Evolutionary conservation across 2,113 vertebrate genomes (phyloP), one percentile per base, ranked within the genome.

Genomic region (Microcebus lehilahytsara): DNA sequence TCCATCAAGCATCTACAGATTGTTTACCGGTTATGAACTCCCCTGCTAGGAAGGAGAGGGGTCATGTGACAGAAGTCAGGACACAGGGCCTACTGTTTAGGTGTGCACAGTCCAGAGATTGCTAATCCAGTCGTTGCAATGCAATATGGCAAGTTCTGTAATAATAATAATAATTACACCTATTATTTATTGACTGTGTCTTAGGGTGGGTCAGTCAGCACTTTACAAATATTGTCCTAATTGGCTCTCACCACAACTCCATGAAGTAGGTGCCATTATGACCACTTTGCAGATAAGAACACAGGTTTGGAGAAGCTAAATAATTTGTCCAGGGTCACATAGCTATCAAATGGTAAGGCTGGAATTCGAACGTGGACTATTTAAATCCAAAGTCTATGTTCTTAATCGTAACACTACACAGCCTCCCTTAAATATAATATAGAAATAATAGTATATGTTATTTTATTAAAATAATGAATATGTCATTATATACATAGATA

Each of bases 191-290:
- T 83, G 85, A 46, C 56, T 77, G 32, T 62, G 64, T 78, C 74
- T 69, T 62, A 27, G 80, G 79, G 1, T 62, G 49, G 95, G 85
- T 81, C 91, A 90, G 81, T 81, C 91, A 90, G 19, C 30, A 62
- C 37, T 85, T 94, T 93, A 62, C 89, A 91, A 92, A 89, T 74
- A 96, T 51, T 88, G 60, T 74, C 91, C 75, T 87, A 67, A 46
- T 95, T 96, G 51, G 74, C 62, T 78, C n/a, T 94, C 22, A 78
- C 3, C 51, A 90, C 23, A 93, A 42, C 19, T 66, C 42, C 37
- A 25, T 95, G 80, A 92, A 87, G 81, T 75, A 86, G 19, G 19
- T 88, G 72, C 19, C 75, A 80, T 88, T 62, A 53, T 91, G 71
- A 23, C 69, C 67, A 62, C 86, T 79, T 96, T 81, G 85, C 12